Percentiles rank a stretch among this genome's conserved stretches.
phyloP scores from a whole-genome alignment of 2,113 vertebrate genomes.

The Pseudorhombus dupliciocellatus region DNA sequence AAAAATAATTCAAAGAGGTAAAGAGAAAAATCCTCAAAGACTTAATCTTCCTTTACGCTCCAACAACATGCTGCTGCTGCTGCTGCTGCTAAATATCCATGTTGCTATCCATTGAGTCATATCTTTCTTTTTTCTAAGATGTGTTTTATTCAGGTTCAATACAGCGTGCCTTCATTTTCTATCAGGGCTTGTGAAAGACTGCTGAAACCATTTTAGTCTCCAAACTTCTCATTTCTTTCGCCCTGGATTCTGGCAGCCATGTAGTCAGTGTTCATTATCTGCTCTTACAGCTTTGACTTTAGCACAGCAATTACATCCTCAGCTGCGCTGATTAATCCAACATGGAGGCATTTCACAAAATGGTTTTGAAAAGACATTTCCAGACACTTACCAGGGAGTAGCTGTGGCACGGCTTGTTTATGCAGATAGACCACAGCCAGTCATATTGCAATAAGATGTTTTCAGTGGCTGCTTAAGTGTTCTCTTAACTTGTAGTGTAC shows the following conservation, averaged over 20 bases:
- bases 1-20: neutral
- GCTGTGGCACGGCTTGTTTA: conserved; percentile 73
- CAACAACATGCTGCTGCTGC: neutral
- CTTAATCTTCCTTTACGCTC: neutral
- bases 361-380: conserved; percentile 76
- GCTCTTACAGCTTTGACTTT: conserved; percentile 81
- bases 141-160: conserved; percentile 18
- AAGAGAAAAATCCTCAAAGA: neutral
- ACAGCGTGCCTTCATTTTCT: conserved; percentile 28
- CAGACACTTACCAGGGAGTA: conserved; percentile 73
- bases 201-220: conserved; percentile 52
- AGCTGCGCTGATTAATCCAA: conserved; percentile 82
- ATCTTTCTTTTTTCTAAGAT: neutral
- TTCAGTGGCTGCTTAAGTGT: conserved; percentile 76
- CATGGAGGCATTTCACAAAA: conserved; percentile 79
- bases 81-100: neutral
- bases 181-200: conserved; percentile 27
- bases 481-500: conserved; percentile 72
- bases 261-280: conserved; percentile 80
- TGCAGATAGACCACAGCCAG: conserved; percentile 71
- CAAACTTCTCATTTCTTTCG: conserved; percentile 66
- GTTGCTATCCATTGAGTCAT: neutral
- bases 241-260: conserved; percentile 72
- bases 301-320: conserved; percentile 82
- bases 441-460: conserved; percentile 74